Percentiles rank a stretch among this genome's conserved stretches.
These are phyloP conservation scores for Trissoscelio sp. DNA, from an alignment of 2,888 invertebrate genomes.

Conservation along the genomic window DNA sequence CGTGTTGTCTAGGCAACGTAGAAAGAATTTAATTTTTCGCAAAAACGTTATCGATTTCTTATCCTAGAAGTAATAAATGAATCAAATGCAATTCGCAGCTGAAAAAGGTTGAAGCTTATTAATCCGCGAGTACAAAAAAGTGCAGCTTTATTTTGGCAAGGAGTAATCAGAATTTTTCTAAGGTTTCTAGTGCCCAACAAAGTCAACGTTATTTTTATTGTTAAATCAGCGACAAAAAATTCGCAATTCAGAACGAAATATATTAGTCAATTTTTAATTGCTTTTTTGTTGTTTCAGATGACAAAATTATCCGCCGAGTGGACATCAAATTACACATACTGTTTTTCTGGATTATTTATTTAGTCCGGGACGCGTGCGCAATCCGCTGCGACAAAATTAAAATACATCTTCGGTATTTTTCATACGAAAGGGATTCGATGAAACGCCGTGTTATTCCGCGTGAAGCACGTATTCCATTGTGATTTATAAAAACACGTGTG, in stretches of 20 bases:
- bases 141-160: constrained; percentile 1
- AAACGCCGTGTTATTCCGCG: constrained; percentile 3
- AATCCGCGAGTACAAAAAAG: constrained; percentile 2
- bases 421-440: constrained; percentile 6
- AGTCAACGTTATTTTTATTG: constrained; percentile 20
- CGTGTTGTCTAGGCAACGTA: neutral
- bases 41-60: constrained; percentile 42
- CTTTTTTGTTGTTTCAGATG: constrained; percentile 18
- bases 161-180: neutral
- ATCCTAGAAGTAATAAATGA: constrained; percentile 28
- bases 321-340: constrained; percentile 27
- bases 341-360: constrained; percentile 17
- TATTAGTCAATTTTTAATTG: neutral
- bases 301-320: constrained; percentile 9
- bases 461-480: constrained; percentile 37
- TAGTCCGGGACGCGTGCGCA: neutral
- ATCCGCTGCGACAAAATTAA: constrained; percentile 31
- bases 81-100: neutral
- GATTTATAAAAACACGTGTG: constrained; percentile 41
- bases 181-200: neutral
- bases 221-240: constrained; percentile 4
- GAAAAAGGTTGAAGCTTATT: constrained; percentile 28
- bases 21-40: constrained; percentile 3
- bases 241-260: neutral
- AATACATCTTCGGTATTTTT: constrained; percentile 41